Conservation (phyloP, 2,797 vertebrate species). For the Microchirus variegatus region DNA sequence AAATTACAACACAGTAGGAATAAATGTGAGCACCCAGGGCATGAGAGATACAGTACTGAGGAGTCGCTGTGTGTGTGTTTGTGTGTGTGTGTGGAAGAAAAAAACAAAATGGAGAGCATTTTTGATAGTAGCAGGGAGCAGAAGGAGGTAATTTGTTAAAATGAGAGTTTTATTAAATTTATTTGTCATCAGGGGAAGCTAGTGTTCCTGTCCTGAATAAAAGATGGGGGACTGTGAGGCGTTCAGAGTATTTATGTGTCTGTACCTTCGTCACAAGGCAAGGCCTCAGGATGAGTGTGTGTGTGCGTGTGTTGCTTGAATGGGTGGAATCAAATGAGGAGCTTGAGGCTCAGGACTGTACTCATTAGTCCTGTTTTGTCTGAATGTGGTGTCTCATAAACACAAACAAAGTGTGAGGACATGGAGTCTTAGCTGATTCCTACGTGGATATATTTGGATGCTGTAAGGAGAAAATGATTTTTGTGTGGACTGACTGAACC, state of each 20-base stretch:
- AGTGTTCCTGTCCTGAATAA: slow-evolving; percentile 66
- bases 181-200: slow-evolving; percentile 56
- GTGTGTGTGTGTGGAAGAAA: not conserved
- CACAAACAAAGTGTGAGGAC: slow-evolving; percentile 12
- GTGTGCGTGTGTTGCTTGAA: slow-evolving; percentile 27
- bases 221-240: slow-evolving; percentile 60
- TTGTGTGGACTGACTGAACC: not conserved
- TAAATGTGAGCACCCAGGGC: slow-evolving; percentile 50
- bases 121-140: slow-evolving; percentile 47
- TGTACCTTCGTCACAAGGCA: slow-evolving; percentile 22
- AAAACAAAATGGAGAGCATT: slow-evolving; percentile 5
- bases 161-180: slow-evolving; percentile 71
- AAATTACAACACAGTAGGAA: slow-evolving; percentile 66
- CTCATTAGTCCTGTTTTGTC: slow-evolving; percentile 44
- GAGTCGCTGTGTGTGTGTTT: not conserved
- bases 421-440: slow-evolving; percentile 16
- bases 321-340: slow-evolving; percentile 43
- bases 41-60: slow-evolving; percentile 45
- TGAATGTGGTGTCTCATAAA: slow-evolving; percentile 11
- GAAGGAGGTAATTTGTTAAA: slow-evolving; percentile 71
- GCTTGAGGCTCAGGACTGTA: slow-evolving; percentile 36
- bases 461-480: slow-evolving; percentile 1
- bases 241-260: slow-evolving; percentile 59
- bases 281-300: slow-evolving; percentile 24
- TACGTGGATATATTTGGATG: not conserved